A percentile compares a stretch with the other conserved stretches of the same genome.
Evolutionary conservation across 1,140 invertebrate species (phyloP).

Genomic region (Matsumurasca onukii): DNA sequence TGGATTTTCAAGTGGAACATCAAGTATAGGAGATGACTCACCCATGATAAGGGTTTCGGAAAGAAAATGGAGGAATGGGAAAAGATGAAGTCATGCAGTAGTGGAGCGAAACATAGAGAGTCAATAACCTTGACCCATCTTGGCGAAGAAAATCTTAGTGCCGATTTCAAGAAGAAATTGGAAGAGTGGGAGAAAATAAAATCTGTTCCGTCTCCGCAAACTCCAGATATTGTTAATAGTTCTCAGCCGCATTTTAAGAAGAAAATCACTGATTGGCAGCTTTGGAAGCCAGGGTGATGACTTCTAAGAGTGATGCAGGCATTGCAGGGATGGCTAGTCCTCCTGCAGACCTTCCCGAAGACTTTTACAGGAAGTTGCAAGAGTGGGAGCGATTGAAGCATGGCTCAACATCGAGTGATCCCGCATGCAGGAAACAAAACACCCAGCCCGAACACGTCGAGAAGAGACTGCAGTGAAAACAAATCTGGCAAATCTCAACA

Average conservation of each 20-base stretch:
- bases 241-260: slow-evolving; percentile 50
- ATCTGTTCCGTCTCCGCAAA: slow-evolving; percentile 48
- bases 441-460: slow-evolving; percentile 46
- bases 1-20: slow-evolving; percentile 33
- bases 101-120: slow-evolving; percentile 22
- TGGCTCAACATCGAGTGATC: background rate
- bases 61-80: slow-evolving; percentile 50
- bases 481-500: slow-evolving; percentile 41
- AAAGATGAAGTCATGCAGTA: slow-evolving; percentile 42
- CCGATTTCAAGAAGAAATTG: slow-evolving; percentile 78
- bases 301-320: slow-evolving; percentile 22
- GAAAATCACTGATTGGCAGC: slow-evolving; percentile 69
- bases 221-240: slow-evolving; percentile 32
- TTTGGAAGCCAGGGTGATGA: slow-evolving; percentile 58
- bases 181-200: slow-evolving; percentile 83
- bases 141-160: slow-evolving; percentile 65
- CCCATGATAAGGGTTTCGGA: slow-evolving; percentile 43
- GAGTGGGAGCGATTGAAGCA: slow-evolving; percentile 55
- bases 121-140: slow-evolving; percentile 42
- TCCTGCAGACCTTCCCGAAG: slow-evolving; percentile 48
- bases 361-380: slow-evolving; percentile 54
- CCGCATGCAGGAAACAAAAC: slow-evolving; percentile 40
- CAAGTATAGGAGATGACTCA: slow-evolving; percentile 41
- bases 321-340: slow-evolving; percentile 35
- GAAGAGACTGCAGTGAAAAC: slow-evolving; percentile 46